Conservation (phyloP, 2,113 vertebrate species). For the Heterotis niloticus region DNA sequence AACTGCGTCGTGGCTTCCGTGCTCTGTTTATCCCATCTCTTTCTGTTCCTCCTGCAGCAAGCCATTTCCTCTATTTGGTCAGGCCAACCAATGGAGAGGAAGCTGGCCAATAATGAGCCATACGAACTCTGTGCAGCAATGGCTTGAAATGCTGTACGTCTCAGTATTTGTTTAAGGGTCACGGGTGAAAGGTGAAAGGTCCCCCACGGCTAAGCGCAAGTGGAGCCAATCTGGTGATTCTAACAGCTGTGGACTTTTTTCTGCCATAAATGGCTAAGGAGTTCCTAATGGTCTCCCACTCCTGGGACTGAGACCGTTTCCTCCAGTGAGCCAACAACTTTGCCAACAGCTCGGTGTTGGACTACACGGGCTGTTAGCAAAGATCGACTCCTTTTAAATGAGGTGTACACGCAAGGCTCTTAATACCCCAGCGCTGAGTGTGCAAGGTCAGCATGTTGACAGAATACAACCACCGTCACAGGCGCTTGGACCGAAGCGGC, state of each 20-base stretch:
- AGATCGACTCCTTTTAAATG: neutral
- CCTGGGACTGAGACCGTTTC: neutral
- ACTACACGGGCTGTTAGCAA: neutral
- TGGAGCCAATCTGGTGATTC: no score
- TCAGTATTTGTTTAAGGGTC: neutral
- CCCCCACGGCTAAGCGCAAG: no score
- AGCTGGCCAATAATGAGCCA: conserved; percentile 12
- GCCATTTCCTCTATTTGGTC: conserved; percentile 36
- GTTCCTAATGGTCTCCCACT: neutral
- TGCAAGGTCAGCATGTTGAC: neutral
- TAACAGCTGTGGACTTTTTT: neutral
- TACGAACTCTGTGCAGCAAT: neutral
- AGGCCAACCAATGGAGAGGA: conserved; percentile 24
- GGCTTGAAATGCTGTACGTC: neutral
- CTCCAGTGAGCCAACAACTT: neutral
- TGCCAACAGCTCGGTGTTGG: neutral
- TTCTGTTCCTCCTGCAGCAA: conserved; percentile 44
- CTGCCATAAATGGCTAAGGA: neutral
- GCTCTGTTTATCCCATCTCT: conserved; percentile 49
- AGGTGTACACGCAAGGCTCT: neutral
- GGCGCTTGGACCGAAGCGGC: neutral
- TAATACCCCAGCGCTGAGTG: neutral
- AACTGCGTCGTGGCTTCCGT: conserved; percentile 26
- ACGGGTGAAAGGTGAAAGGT: no score
- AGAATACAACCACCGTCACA: neutral